Evolutionary conservation across 2,888 invertebrate genomes (phyloP).

Genomic region (Brassicogethes aeneus): DNA sequence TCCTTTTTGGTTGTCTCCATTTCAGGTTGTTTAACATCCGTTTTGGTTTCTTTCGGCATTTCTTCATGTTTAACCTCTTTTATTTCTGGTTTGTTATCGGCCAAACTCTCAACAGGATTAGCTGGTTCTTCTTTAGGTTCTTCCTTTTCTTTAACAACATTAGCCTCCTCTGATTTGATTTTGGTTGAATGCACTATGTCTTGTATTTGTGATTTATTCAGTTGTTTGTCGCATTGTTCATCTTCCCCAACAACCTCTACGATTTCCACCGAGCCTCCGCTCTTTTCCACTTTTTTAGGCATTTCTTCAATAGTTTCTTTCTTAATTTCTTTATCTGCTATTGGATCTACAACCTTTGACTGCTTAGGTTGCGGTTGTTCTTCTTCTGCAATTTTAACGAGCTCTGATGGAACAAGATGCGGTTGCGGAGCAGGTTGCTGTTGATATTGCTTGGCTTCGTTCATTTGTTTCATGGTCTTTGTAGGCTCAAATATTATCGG

Average conservation of each 20-base stretch:
- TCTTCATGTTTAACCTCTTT: too few relatives aligned
- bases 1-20: conserved; percentile 1
- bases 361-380: conserved; percentile 16
- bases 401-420: neutral
- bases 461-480: neutral
- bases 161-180: conserved; percentile 23
- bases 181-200: conserved; percentile 31
- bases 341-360: conserved; percentile 10
- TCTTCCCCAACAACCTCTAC: conserved; percentile 41
- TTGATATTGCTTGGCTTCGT: conserved; percentile 5
- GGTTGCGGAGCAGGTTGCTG: neutral
- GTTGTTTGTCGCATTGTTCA: conserved; percentile 31
- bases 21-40: conserved; percentile 6
- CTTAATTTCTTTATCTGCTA: conserved; percentile 21
- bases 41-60: conserved; percentile 15
- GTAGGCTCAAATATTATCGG: conserved; percentile 29
- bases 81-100: conserved; percentile 12
- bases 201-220: conserved; percentile 34
- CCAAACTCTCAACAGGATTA: conserved; percentile 11
- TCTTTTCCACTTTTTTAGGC: conserved; percentile 16
- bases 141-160: conserved; percentile 32
- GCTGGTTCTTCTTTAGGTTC: conserved; percentile 12
- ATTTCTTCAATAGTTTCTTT: conserved; percentile 22
- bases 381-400: conserved; percentile 15
- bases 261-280: conserved; percentile 34